Percentiles rank a stretch among this genome's conserved stretches.
phyloP scores from a whole-genome alignment of 2,113 vertebrate genomes.

The Hucho hucho region DNA sequence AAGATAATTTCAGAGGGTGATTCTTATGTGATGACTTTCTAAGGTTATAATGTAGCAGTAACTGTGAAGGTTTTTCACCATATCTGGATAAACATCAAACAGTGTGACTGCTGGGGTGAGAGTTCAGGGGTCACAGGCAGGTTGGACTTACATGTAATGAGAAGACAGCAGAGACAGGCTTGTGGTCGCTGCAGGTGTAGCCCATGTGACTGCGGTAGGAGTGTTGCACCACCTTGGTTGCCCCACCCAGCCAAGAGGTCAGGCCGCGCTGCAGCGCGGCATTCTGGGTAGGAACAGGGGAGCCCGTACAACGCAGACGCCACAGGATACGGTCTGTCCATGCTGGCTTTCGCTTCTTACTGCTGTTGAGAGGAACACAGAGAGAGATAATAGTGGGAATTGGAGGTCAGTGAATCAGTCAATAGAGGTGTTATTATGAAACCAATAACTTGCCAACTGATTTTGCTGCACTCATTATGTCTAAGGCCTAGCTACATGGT shows the following conservation, averaged over 20 bases:
- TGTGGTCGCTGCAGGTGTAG: constrained; percentile 92
- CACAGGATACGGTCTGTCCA: constrained; percentile 98
- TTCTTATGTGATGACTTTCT: not conserved
- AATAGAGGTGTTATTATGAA: no score
- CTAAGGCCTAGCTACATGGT: no score
- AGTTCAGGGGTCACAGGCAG: not conserved
- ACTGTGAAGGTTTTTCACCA: not conserved
- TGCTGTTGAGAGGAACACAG: constrained; percentile 61
- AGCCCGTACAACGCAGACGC: constrained; percentile 83
- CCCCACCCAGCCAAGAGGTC: constrained; percentile 67
- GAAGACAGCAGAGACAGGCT: constrained; percentile 90
- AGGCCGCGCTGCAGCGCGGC: constrained; percentile 74
- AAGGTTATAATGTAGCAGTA: not conserved
- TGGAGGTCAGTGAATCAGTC: not conserved
- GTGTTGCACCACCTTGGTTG: constrained; percentile 83
- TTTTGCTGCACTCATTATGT: no score
- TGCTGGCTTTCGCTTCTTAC: constrained; percentile 95
- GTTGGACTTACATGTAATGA: constrained; percentile 81
- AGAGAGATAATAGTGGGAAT: not conserved
- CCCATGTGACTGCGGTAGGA: constrained; percentile 95
- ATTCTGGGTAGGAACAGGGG: constrained; percentile 72
- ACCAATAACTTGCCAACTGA: no score
- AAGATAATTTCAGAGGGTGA: not conserved
- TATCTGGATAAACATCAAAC: not conserved
- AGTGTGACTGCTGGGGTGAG: not conserved